Evolutionary conservation across 35 echinoderm and acorn worm species (phyloP), one percentile per base, ranked within the genome.

Genomic region (Acanthaster planci): DNA sequence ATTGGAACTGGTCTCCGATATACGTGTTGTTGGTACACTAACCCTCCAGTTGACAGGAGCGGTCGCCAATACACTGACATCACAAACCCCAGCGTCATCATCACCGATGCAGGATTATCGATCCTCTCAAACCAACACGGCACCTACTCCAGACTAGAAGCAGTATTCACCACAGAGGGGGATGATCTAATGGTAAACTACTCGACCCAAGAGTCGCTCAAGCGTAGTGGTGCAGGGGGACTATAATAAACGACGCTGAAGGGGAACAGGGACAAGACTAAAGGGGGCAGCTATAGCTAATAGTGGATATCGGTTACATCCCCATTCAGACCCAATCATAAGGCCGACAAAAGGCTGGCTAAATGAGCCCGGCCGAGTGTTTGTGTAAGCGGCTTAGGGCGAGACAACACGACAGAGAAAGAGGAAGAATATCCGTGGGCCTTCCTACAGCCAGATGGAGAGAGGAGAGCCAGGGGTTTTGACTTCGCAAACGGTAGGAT

Each of bases 301-400:
- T 47, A 47, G 42, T 47, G 42, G 42, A 47, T 47, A 72, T 72
- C 64, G 26, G 64, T 72, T 72, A 72, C 64, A 72, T 35, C 29
- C 64, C 64, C 30, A 72, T 72, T 72, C 64, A 72, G 64, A 0
- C 22, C 64, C 64, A 26, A 72, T 29, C 21, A 72, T 72, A 19
- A 12, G 26, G 34, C 64, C 64, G 30, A 72, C 64, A 72, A 72
- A 31, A 72, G 29, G 2, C 30, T 26, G 10, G 64, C 26, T 72
- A 72, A 72, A 72, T 72, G 26, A 72, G 10, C 64, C 57, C 64
- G 26, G 64, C 64, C 64, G 64, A 31, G 9, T 72, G 64, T 72
- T 72, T 72, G 64, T 72, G 34, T 72, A 72, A 72, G 64, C 64
- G 64, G 64, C 64, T 72, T 72, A 72, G 10, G 22, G 34, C 64